Conservation (phyloP, 2,888 invertebrate genomes). For the Agriotes lineatus region DNA sequence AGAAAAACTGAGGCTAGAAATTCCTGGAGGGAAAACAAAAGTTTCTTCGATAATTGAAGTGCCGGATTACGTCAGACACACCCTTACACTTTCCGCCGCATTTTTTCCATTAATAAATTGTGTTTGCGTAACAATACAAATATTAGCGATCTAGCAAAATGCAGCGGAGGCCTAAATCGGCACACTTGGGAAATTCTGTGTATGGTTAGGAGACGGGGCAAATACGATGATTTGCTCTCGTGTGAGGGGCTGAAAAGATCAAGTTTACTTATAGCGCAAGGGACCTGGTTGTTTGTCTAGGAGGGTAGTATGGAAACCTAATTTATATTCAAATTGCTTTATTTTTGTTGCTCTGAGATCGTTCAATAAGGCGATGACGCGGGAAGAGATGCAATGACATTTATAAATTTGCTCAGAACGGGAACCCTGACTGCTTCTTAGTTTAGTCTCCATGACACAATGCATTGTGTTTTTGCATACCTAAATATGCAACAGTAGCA, state of each 20-base stretch:
- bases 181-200: conserved; percentile 23
- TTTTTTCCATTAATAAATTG: conserved; percentile 19
- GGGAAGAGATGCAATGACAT: neutral
- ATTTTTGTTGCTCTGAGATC: conserved; percentile 40
- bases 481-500: too few relatives aligned
- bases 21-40: neutral
- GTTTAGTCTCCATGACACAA: too few relatives aligned
- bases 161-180: conserved; percentile 10
- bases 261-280: conserved; percentile 33
- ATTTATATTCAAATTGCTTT: conserved; percentile 34
- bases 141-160: conserved; percentile 18
- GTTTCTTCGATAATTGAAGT: neutral
- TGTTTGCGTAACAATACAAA: conserved; percentile 8
- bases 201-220: conserved; percentile 25
- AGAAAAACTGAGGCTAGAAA: too few relatives aligned
- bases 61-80: neutral
- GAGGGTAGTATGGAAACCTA: conserved; percentile 22
- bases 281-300: conserved; percentile 21
- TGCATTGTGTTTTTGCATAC: too few relatives aligned
- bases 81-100: neutral
- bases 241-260: conserved; percentile 27
- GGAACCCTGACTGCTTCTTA: neutral
- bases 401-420: neutral
- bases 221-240: conserved; percentile 25
- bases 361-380: conserved; percentile 5